phyloP scores from a whole-genome alignment of 1,140 invertebrate genomes.

The Heliothis subflexa region DNA sequence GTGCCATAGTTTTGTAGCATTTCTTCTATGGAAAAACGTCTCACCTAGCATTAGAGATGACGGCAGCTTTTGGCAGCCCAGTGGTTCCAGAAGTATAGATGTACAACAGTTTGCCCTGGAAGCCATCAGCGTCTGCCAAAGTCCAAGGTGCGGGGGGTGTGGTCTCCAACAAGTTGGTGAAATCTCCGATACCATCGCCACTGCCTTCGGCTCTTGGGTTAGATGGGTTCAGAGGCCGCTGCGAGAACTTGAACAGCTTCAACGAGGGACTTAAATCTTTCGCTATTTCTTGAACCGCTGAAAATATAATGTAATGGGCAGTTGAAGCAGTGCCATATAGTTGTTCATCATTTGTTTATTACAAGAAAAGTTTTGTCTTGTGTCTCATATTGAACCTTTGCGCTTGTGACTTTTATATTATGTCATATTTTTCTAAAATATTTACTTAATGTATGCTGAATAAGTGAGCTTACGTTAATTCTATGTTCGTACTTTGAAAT shows the following conservation, averaged over 20 bases:
- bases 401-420: too few relatives aligned
- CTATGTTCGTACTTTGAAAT: too few relatives aligned
- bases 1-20: too few relatives aligned
- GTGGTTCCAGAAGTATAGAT: slow-evolving; percentile 97
- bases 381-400: too few relatives aligned
- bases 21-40: neutral
- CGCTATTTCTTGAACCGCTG: slow-evolving; percentile 81
- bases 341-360: too few relatives aligned
- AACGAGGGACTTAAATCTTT: slow-evolving; percentile 73
- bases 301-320: slow-evolving; percentile 46
- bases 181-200: slow-evolving; percentile 68
- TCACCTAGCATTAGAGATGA: slow-evolving; percentile 91
- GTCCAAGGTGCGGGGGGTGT: slow-evolving; percentile 69
- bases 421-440: too few relatives aligned
- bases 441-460: too few relatives aligned
- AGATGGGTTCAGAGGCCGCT: slow-evolving; percentile 61
- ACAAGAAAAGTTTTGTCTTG: too few relatives aligned
- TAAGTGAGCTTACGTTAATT: too few relatives aligned
- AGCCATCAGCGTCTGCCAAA: slow-evolving; percentile 75
- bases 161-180: slow-evolving; percentile 71
- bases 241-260: slow-evolving; percentile 78
- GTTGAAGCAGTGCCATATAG: too few relatives aligned
- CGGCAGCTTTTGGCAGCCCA: slow-evolving; percentile 95
- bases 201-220: slow-evolving; percentile 49
- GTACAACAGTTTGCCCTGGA: slow-evolving; percentile 90